phyloP scores from a whole-genome alignment of 2,113 vertebrate species.

The Numida meleagris region DNA sequence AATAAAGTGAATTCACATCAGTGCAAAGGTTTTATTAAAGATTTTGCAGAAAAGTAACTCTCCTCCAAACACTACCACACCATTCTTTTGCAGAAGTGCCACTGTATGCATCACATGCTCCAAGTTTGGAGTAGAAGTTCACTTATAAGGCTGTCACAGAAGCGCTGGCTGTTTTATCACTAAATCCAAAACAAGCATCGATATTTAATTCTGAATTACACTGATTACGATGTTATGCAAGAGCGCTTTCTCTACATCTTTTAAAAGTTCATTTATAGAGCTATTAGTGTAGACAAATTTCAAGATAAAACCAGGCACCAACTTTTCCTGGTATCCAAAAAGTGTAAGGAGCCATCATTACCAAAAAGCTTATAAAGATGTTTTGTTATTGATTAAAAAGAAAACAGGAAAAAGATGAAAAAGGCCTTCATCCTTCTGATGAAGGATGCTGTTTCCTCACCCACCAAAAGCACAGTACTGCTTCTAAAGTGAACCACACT shows the following conservation, averaged over 20 bases:
- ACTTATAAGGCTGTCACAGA: background rate
- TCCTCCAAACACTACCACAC: background rate
- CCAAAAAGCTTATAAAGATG: background rate
- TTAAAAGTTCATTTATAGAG: background rate
- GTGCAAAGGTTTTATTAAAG: background rate
- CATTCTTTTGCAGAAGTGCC: background rate
- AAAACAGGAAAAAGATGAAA: background rate
- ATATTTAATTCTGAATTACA: background rate
- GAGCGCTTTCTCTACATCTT: background rate
- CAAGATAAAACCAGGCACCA: background rate
- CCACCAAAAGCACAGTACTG: background rate
- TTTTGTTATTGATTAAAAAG: background rate
- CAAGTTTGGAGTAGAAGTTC: background rate
- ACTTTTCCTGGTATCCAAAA: background rate
- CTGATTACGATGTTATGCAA: background rate
- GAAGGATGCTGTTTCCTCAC: background rate
- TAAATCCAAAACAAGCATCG: background rate
- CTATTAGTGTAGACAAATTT: background rate
- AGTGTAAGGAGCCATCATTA: background rate
- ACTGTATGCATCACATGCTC: background rate
- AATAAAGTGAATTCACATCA: background rate
- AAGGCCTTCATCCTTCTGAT: background rate
- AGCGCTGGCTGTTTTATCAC: background rate
- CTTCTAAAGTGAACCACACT: background rate
- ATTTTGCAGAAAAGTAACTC: background rate